Percentiles rank a stretch among this genome's conserved stretches.
Evolutionary conservation across 2,797 vertebrate species (phyloP).

Genomic region (Valencia hispanica): DNA sequence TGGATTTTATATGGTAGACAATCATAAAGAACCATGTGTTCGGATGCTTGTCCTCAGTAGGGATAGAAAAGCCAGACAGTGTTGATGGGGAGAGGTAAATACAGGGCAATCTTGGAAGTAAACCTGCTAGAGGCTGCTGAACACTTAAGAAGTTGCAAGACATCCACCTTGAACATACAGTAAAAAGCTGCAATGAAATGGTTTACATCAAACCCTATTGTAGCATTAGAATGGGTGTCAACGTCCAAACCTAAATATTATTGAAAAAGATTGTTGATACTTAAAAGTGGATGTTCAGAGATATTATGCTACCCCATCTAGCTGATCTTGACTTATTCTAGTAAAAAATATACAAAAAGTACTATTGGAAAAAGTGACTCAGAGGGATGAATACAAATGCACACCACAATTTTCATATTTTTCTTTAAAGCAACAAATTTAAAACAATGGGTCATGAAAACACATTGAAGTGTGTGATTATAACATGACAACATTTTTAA

Average conservation of each 20-base stretch:
- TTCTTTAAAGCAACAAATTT: background rate
- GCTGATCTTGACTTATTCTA: background rate
- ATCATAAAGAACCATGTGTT: background rate
- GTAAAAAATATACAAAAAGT: background rate
- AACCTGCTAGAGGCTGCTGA: background rate
- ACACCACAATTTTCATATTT: background rate
- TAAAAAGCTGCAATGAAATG: background rate
- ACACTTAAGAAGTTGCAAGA: background rate
- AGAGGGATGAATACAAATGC: background rate
- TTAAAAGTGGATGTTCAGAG: background rate
- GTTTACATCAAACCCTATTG: background rate
- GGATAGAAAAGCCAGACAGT: background rate
- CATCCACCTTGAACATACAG: background rate
- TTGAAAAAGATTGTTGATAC: background rate
- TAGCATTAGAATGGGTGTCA: background rate
- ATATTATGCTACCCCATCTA: background rate
- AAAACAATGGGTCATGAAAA: background rate
- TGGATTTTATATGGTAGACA: background rate
- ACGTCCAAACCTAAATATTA: background rate
- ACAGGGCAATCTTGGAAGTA: background rate
- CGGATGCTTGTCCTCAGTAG: too few species aligned
- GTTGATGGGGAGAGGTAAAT: background rate
- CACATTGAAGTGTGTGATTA: background rate
- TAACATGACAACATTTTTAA: background rate
- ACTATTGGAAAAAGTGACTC: too few species aligned